Conservation (phyloP, 2,113 vertebrate genomes). For the Motacilla tschutschensis region DNA sequence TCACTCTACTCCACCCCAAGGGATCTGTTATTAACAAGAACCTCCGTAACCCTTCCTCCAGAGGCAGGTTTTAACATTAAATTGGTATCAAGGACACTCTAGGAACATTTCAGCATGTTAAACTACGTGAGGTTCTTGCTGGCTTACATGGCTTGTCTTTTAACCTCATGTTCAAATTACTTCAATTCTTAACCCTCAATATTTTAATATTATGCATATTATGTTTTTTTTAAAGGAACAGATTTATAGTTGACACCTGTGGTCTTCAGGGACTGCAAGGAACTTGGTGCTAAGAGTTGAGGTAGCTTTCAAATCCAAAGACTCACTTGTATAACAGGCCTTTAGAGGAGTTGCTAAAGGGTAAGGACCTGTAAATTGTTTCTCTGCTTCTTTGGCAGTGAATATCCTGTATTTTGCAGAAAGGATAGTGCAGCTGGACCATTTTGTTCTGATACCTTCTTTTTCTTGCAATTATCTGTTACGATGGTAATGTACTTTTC, state of each 20-base stretch:
- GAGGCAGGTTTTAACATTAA: not conserved
- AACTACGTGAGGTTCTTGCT: not conserved
- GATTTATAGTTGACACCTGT: accelerated
- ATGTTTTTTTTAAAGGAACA: not conserved
- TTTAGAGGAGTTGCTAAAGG: not conserved
- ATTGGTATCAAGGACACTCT: not conserved
- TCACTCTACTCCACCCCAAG: not conserved
- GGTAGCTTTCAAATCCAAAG: not conserved
- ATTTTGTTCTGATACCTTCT: not conserved
- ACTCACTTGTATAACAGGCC: not conserved
- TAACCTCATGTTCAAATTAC: not conserved
- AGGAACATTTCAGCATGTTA: not conserved
- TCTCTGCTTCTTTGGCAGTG: not conserved
- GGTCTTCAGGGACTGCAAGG: not conserved
- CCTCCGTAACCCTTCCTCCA: not conserved
- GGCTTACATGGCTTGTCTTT: not conserved
- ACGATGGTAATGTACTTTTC: not conserved
- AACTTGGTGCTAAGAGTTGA: not conserved
- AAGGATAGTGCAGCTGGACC: not conserved
- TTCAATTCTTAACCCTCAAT: not conserved
- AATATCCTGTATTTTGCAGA: not conserved
- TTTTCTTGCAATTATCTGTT: not conserved
- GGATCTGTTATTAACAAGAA: not conserved
- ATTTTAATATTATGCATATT: not conserved
- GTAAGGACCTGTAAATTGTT: not conserved